Evolutionary conservation across 1,140 invertebrate genomes (phyloP), one percentile per base, ranked within the genome.

Genomic region (Papilio glaucus): DNA sequence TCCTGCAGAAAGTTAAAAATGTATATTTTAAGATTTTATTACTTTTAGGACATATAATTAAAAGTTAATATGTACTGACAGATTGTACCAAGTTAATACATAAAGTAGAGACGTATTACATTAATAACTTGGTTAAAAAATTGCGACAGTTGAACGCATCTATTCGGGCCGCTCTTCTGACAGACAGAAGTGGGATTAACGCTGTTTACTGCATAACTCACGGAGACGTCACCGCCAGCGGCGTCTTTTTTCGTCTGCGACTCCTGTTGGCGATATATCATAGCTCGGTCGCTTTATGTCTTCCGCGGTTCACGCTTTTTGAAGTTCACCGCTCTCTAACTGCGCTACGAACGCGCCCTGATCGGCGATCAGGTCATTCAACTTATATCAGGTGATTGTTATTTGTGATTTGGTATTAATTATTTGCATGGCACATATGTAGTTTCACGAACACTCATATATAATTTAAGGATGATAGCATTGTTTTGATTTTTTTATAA

Each of bases 171-270:
- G 24, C 63, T 67, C 15, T 15, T 37, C 80, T 86, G 86, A 87
- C 87, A 89, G 86, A 87, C 82, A 83, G 84, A 89, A 92, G 88
- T 92, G 90, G 85, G 91, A 93, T 93, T 93, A 93, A 93, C 92
- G 89, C n/a, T 93, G 91, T 93, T 93, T 92, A 91, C 91, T 87
- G 87, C 85, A 93, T 91, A 92, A 93, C 93, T 93, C 92, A 92
- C 82, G 72, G 70, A 74, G 75, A 71, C 78, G 84, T 85, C 83
- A 86, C 74, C 68, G 72, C 69, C 75, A 75, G 18, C 73, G 73
- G 77, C 72, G 78, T 89, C 83, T 87, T 89, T 89, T 91, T 91
- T 88, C 82, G 83, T 86, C 85, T 84, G 76, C 70, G 62, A 61
- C 76, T 63, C 73, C 81, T 79, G 76, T 72, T 71, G 62, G 79